A percentile compares a stretch with the other conserved stretches of the same genome.
These are phyloP conservation scores for Pygocentrus nattereri DNA, from an alignment of 2,797 vertebrate species.

Conservation along the genomic window DNA sequence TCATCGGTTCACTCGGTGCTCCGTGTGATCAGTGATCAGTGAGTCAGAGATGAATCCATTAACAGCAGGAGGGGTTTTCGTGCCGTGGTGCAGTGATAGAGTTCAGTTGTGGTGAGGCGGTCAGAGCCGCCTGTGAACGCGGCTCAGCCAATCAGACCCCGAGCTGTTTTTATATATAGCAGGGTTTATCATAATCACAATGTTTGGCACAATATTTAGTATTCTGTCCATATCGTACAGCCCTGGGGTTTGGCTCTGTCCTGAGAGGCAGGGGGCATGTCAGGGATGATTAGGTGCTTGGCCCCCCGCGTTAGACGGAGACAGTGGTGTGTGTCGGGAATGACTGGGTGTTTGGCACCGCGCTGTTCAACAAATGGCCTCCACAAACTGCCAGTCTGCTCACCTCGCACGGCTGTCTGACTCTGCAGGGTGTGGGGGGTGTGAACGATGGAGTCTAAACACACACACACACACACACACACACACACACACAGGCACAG, in stretches of 20 bases:
- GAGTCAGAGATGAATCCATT: too few species aligned
- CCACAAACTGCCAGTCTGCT: conserved; percentile 8
- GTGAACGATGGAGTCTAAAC: conserved; percentile 17
- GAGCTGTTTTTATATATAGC: too few species aligned
- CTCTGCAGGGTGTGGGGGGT: conserved; percentile 4
- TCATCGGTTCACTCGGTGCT: too few species aligned
- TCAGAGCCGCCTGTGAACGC: too few species aligned
- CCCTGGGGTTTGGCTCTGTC: not conserved
- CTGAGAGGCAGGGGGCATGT: not conserved
- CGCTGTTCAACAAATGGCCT: conserved; percentile 32
- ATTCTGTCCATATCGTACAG: not conserved
- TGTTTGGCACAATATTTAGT: not conserved
- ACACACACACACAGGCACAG: not conserved
- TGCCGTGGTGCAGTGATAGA: too few species aligned
- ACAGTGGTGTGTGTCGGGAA: conserved; percentile 8
- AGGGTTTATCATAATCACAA: too few species aligned
- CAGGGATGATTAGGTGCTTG: conserved; percentile 28
- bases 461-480: not conserved
- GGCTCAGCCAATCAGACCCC: too few species aligned
- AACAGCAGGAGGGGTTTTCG: too few species aligned
- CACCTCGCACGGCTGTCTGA: conserved; percentile 23
- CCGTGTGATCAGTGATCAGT: too few species aligned
- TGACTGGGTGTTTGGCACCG: not conserved
- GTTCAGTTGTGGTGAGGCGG: too few species aligned
- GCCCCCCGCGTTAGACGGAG: too few species aligned